Percentiles rank a stretch among this genome's conserved stretches.
Evolutionary conservation across 2,797 vertebrate species (phyloP).

Genomic region (Acipenser oxyrinchus): DNA sequence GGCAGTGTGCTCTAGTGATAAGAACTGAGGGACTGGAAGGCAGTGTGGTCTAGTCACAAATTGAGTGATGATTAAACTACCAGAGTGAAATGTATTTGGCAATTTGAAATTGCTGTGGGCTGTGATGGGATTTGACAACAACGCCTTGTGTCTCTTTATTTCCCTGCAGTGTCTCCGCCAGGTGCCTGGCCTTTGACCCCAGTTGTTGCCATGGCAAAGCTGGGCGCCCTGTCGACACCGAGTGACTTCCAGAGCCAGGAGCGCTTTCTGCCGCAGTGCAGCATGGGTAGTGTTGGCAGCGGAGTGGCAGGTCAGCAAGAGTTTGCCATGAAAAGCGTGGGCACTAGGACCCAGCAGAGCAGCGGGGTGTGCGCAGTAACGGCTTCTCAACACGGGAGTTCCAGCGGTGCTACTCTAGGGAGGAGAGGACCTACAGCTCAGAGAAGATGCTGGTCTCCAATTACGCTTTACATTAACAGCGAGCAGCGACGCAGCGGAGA

Average conservation of each 20-base stretch:
- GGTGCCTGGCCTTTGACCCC: slow-evolving; percentile 32
- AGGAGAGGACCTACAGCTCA: slow-evolving; percentile 79
- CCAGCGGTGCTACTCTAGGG: slow-evolving; percentile 76
- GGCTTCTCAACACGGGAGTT: slow-evolving; percentile 52
- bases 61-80: too few relatives aligned
- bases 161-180: slow-evolving; percentile 43
- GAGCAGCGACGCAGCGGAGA: slow-evolving; percentile 57
- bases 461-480: slow-evolving; percentile 70
- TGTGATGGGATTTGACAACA: neutral
- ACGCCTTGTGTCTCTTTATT: neutral
- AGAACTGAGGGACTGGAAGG: too few relatives aligned
- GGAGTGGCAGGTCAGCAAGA: slow-evolving; percentile 91
- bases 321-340: slow-evolving; percentile 94
- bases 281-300: slow-evolving; percentile 94
- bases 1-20: too few relatives aligned
- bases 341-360: slow-evolving; percentile 81
- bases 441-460: slow-evolving; percentile 62
- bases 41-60: too few relatives aligned
- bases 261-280: slow-evolving; percentile 25
- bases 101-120: too few relatives aligned
- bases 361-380: slow-evolving; percentile 27
- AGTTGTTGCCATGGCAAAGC: slow-evolving; percentile 56
- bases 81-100: too few relatives aligned
- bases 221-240: slow-evolving; percentile 53
- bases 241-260: slow-evolving; percentile 47